These are phyloP conservation scores for Asarcornis scutulata DNA, from an alignment of 2,113 vertebrate species.

Conservation along the genomic window DNA sequence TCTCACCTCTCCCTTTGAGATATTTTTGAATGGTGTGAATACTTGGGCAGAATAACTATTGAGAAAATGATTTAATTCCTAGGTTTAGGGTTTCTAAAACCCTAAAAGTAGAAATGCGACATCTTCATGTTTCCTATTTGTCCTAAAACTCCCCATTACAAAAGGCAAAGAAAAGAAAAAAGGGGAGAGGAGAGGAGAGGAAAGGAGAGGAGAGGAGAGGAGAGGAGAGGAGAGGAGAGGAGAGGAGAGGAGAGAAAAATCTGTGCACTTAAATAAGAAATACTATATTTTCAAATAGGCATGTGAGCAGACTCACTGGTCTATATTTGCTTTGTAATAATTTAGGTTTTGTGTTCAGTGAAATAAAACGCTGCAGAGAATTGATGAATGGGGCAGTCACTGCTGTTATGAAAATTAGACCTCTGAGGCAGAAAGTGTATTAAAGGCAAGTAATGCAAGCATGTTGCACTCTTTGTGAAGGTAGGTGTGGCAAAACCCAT, in stretches of 20 bases:
- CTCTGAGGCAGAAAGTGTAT: not conserved
- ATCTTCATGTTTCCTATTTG: not conserved
- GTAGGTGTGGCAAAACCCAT: not conserved
- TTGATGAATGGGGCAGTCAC: fast-evolving
- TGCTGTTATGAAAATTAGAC: not conserved
- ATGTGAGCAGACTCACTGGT: not conserved
- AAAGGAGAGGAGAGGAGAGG: too few species aligned
- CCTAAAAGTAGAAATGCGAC: not conserved
- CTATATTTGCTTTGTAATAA: not conserved
- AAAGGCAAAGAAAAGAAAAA: not conserved
- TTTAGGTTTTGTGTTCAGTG: not conserved
- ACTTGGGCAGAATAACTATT: not conserved
- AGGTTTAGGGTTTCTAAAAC: not conserved
- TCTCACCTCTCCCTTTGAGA: not conserved
- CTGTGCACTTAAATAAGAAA: not conserved
- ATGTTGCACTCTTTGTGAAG: not conserved
- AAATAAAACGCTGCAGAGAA: not conserved
- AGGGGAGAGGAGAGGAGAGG: too few species aligned
- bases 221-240: too few species aligned
- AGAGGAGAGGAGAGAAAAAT: not conserved
- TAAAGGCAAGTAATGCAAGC: not conserved
- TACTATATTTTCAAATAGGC: not conserved
- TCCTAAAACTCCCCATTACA: not conserved
- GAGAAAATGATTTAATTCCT: not conserved
- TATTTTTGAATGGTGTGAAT: not conserved